These are phyloP conservation scores for Ectemnius continuus DNA, from an alignment of 2,888 invertebrate species.

Conservation along the genomic window DNA sequence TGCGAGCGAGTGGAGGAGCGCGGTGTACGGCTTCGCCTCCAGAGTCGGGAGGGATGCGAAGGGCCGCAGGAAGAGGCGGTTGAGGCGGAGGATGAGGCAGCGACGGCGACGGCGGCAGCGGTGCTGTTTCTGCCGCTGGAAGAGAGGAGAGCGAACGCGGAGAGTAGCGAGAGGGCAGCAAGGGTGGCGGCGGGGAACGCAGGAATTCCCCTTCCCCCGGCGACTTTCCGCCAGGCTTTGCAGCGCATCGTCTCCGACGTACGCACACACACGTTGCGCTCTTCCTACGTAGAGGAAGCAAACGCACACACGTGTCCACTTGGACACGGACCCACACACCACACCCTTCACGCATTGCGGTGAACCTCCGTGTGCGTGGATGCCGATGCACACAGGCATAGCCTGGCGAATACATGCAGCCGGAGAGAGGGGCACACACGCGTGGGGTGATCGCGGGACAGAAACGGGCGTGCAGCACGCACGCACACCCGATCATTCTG, in stretches of 20 bases:
- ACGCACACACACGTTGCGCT: neutral
- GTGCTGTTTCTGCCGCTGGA: neutral
- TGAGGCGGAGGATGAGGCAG: constrained; percentile 14
- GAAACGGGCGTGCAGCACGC: neutral
- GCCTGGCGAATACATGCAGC: constrained; percentile 10
- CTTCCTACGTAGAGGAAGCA: constrained; percentile 4
- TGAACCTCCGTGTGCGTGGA: neutral
- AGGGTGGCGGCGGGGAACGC: constrained; percentile 41
- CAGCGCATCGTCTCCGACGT: constrained; percentile 47
- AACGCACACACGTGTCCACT: constrained; percentile 6
- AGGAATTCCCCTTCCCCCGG: constrained; percentile 71
- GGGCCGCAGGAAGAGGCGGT: neutral
- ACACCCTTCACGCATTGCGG: constrained; percentile 34
- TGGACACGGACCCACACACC: constrained; percentile 11
- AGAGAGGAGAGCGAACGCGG: constrained; percentile 13
- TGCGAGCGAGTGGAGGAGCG: no score
- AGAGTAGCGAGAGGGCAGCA: constrained; percentile 23
- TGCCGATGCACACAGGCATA: constrained; percentile 10
- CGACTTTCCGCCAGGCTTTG: constrained; percentile 62
- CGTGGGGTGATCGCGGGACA: neutral
- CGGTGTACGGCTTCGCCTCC: no score
- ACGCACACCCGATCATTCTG: neutral
- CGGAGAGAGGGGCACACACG: neutral
- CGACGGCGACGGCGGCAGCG: neutral
- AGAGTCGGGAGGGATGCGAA: neutral